Evolutionary conservation across 2,113 vertebrate genomes (phyloP).

Genomic region (Erythrocercus mccallii): DNA sequence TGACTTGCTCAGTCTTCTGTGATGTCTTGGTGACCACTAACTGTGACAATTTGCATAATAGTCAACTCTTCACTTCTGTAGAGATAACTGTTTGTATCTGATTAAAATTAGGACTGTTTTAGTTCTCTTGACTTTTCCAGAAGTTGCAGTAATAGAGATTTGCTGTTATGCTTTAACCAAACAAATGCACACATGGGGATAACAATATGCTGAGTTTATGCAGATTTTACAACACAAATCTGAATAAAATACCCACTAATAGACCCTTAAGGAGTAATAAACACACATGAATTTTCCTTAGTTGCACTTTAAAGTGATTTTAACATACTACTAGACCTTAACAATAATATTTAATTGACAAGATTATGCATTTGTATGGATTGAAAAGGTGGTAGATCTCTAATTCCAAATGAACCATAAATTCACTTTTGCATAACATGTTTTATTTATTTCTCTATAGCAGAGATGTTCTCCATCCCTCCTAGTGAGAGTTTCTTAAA

Average conservation of each 20-base stretch:
- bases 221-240: conserved; percentile 85
- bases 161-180: conserved; percentile 84
- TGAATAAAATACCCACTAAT: conserved; percentile 86
- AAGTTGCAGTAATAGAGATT: conserved; percentile 87
- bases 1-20: conserved; percentile 81
- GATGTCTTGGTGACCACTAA: conserved; percentile 79
- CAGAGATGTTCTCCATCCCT: conserved; percentile 72
- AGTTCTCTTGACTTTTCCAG: conserved; percentile 81
- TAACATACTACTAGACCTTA: conserved; percentile 84
- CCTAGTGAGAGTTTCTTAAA: conserved; percentile 77
- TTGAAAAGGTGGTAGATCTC: conserved; percentile 79
- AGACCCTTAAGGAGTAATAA: conserved; percentile 85
- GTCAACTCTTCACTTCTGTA: conserved; percentile 78
- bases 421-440: conserved; percentile 82
- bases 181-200: conserved; percentile 84
- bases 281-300: conserved; percentile 84
- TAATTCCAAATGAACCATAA: conserved; percentile 81
- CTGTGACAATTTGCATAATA: conserved; percentile 87
- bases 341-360: conserved; percentile 88
- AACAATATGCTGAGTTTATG: conserved; percentile 87
- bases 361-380: conserved; percentile 85
- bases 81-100: conserved; percentile 83
- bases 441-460: conserved; percentile 84
- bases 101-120: conserved; percentile 84
- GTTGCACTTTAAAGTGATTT: conserved; percentile 84